Conservation (phyloP, 1,140 invertebrate genomes). For the Pemphigus obesinymphae region DNA sequence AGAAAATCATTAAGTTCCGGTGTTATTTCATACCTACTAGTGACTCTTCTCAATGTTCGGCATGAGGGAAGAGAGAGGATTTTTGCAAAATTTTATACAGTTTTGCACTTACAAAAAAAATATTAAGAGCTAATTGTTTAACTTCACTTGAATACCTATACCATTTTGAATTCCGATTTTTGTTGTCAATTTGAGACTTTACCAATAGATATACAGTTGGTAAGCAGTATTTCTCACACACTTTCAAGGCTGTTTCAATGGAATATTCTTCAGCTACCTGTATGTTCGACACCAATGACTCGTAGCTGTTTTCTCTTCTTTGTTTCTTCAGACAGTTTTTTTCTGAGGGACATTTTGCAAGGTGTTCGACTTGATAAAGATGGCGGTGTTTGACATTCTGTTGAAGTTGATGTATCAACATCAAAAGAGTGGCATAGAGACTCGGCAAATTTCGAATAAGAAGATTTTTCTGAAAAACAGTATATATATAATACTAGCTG, state of each 20-base stretch:
- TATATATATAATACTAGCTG: neutral
- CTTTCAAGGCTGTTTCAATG: neutral
- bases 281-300: neutral
- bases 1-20: too few species aligned
- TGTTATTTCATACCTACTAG: neutral
- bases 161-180: neutral
- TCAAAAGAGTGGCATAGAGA: neutral
- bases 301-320: neutral
- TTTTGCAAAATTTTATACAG: neutral
- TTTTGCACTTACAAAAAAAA: slow-evolving; percentile 14
- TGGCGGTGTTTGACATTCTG: too few species aligned
- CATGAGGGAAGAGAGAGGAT: neutral
- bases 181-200: neutral
- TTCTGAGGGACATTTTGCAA: neutral
- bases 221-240: neutral
- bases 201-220: neutral
- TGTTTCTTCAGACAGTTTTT: neutral
- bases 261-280: neutral
- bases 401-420: too few species aligned
- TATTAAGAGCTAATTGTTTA: slow-evolving; percentile 1
- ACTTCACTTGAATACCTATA: neutral
- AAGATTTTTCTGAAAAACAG: neutral
- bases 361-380: neutral
- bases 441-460: neutral
- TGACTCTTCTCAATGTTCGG: neutral